Conservation (phyloP, 1,140 invertebrate genomes). For the Sycophila sp. region DNA sequence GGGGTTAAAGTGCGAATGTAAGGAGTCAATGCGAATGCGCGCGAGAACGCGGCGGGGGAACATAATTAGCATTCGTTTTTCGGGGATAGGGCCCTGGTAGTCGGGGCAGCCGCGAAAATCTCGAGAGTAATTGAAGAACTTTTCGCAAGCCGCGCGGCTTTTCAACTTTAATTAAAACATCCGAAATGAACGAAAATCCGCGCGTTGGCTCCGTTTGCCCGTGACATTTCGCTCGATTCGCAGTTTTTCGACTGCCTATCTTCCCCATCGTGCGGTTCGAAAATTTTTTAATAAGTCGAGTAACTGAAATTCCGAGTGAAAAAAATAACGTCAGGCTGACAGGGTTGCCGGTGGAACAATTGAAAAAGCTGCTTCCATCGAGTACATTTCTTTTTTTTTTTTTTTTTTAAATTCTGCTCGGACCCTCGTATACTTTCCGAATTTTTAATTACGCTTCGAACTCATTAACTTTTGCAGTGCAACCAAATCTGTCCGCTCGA, state of each 20-base stretch:
- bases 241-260: not conserved
- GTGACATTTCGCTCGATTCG: not conserved
- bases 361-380: too few relatives aligned
- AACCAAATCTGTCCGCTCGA: too few relatives aligned
- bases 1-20: not conserved
- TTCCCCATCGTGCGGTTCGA: not conserved
- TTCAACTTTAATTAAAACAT: conserved; percentile 40
- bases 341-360: too few relatives aligned
- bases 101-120: not conserved
- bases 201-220: not conserved
- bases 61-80: conserved; percentile 26
- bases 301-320: not conserved
- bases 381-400: too few relatives aligned
- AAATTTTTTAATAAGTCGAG: not conserved
- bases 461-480: too few relatives aligned
- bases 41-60: too few relatives aligned
- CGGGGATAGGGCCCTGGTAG: too few relatives aligned
- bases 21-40: conserved; percentile 1
- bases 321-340: too few relatives aligned
- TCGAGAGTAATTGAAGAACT: conserved; percentile 32
- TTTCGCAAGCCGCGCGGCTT: conserved; percentile 28
- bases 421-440: too few relatives aligned
- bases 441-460: too few relatives aligned
- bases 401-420: too few relatives aligned
- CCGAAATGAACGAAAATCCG: conserved; percentile 2